phyloP scores from a whole-genome alignment of 2,113 vertebrate genomes.

The Tachycineta bicolor region DNA sequence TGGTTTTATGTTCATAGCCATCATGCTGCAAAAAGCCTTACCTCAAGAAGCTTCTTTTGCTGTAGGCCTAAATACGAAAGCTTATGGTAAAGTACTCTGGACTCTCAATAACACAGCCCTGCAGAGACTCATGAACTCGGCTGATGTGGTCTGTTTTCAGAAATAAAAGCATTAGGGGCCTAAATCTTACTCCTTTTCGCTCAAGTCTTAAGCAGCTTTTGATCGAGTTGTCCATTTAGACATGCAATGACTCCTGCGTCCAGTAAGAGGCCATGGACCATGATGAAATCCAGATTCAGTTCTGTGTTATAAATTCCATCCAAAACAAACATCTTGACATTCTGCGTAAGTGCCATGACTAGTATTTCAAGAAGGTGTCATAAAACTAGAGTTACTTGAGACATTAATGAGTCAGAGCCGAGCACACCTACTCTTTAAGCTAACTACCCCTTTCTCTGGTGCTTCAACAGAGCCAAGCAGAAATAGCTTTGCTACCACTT shows the following conservation, averaged over 20 bases:
- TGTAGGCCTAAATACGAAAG: neutral
- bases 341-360: neutral
- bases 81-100: neutral
- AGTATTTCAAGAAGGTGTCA: neutral
- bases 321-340: neutral
- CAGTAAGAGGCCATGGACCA: neutral
- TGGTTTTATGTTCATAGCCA: neutral
- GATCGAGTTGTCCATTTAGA: neutral
- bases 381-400: neutral
- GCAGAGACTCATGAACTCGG: neutral
- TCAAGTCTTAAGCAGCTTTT: neutral
- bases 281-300: neutral
- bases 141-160: neutral
- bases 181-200: neutral
- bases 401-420: neutral
- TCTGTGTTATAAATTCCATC: neutral
- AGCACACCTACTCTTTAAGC: neutral
- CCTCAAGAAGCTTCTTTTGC: neutral
- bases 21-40: neutral
- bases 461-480: neutral
- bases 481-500: neutral
- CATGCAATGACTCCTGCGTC: neutral
- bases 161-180: neutral
- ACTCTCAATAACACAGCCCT: neutral
- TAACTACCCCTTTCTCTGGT: neutral